phyloP scores from a whole-genome alignment of 30 jellyfish, hydroid and myxozoan genomes.

The Hydra vulgaris region DNA sequence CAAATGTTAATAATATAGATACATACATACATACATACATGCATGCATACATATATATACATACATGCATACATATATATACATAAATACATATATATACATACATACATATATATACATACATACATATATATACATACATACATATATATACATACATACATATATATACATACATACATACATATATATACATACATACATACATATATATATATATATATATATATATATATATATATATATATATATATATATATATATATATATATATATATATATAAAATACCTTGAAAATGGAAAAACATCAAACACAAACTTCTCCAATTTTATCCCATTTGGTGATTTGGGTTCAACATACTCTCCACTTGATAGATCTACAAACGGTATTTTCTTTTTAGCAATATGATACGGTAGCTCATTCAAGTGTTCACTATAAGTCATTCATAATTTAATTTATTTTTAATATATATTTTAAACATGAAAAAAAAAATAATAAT shows the following conservation, averaged over 20 bases:
- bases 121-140: neutral
- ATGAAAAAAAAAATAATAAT: neutral
- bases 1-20: neutral
- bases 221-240: too few relatives aligned
- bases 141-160: too few relatives aligned
- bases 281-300: neutral
- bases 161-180: neutral
- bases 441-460: neutral
- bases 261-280: too few relatives aligned
- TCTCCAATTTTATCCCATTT: conserved; percentile 60
- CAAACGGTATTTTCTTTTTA: conserved; percentile 78
- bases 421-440: conserved; percentile 56
- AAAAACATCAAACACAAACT: neutral
- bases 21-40: neutral
- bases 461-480: neutral
- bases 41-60: neutral
- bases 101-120: too few relatives aligned
- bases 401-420: conserved; percentile 95
- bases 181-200: neutral
- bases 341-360: conserved; percentile 80
- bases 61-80: neutral
- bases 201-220: too few relatives aligned
- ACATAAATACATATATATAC: neutral
- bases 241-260: too few relatives aligned
- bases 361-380: conserved; percentile 63